Evolutionary conservation across 1,140 invertebrate species (phyloP).

Genomic region (Euura lappo): DNA sequence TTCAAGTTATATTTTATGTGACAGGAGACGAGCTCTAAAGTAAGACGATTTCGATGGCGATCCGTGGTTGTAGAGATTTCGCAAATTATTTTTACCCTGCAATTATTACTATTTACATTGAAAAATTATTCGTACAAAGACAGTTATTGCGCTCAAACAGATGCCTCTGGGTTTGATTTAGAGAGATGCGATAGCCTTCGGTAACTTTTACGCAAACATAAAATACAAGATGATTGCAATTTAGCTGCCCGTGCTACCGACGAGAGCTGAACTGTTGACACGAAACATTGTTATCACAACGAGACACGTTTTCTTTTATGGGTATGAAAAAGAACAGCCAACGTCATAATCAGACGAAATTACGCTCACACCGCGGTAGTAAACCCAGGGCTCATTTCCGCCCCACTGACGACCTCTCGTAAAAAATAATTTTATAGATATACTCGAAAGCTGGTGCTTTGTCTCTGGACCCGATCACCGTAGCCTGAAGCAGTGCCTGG

Average conservation of each 20-base stretch:
- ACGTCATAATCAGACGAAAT: constrained; percentile 1
- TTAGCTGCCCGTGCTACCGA: not conserved
- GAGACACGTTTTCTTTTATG: not conserved
- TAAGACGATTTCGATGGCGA: no score
- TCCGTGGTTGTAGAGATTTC: no score
- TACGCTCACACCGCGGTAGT: not conserved
- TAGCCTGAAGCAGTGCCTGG: no score
- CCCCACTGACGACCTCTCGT: not conserved
- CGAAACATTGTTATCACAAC: not conserved
- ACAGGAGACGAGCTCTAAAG: no score
- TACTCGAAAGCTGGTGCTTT: no score
- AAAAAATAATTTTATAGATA: no score
- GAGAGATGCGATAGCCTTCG: not conserved
- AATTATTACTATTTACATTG: no score
- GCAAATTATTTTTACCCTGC: no score
- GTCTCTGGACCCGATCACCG: no score
- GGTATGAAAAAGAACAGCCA: not conserved
- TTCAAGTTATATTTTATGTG: no score
- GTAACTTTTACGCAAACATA: not conserved
- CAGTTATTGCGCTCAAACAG: no score
- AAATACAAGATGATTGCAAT: not conserved
- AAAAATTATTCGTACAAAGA: no score
- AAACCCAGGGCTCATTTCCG: not conserved
- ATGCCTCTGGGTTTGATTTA: not conserved
- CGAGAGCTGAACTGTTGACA: not conserved